Evolutionary conservation across 2,888 invertebrate genomes (phyloP).

Genomic region (Eubasilissa splendida): DNA sequence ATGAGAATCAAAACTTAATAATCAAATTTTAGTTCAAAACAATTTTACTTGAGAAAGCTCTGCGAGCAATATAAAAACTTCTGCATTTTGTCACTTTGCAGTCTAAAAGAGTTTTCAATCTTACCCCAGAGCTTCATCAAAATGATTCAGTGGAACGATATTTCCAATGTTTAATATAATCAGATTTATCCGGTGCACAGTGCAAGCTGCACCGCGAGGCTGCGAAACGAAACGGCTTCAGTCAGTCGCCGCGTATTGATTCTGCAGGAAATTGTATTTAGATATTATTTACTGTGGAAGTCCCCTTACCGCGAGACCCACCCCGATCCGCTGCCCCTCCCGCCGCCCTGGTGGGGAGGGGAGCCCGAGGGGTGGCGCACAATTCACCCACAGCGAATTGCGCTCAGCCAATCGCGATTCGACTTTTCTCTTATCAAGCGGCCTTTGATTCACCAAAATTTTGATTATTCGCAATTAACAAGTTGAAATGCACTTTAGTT

Average conservation of each 20-base stretch:
- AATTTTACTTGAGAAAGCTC: no score
- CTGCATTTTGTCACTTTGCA: no score
- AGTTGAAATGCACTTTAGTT: no score
- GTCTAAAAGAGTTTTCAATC: no score
- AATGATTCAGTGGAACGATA: neutral
- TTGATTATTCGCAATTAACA: no score
- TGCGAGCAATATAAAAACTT: no score
- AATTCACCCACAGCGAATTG: constrained; percentile 26
- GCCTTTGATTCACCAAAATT: constrained; percentile 17
- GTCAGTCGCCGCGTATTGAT: constrained; percentile 56
- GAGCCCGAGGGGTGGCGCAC: constrained; percentile 11
- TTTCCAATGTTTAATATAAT: neutral
- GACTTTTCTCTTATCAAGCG: constrained; percentile 10
- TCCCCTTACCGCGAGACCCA: constrained; percentile 8
- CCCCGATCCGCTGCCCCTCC: neutral
- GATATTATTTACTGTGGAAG: constrained; percentile 55
- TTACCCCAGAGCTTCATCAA: no score
- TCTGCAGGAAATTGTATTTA: constrained; percentile 58
- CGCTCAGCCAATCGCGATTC: constrained; percentile 37
- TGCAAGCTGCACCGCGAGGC: constrained; percentile 20
- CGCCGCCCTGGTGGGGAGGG: neutral
- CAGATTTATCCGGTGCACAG: neutral
- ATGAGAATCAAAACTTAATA: no score
- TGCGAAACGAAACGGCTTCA: constrained; percentile 38
- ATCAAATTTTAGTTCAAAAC: no score